Evolutionary conservation across 2,888 invertebrate species (phyloP).

Genomic region (Pseudococcus longispinus): DNA sequence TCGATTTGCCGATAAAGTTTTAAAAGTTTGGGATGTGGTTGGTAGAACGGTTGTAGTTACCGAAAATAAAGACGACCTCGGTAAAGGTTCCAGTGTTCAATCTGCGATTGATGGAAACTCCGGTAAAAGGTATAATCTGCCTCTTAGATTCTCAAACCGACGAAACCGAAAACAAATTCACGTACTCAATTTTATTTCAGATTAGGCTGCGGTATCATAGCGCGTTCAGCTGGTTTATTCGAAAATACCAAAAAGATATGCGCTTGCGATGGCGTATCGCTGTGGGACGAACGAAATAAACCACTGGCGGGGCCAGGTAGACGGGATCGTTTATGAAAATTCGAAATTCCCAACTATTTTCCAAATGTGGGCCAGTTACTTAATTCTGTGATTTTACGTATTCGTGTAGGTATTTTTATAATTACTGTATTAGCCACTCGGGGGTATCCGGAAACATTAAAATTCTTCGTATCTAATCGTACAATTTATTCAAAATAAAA

Average conservation of each 20-base stretch:
- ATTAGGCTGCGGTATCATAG: conserved; percentile 85
- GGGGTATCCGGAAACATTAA: background rate
- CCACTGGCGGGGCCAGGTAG: conserved; percentile 64
- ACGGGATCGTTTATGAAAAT: conserved; percentile 37
- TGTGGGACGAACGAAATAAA: conserved; percentile 84
- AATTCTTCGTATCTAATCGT: conserved; percentile 5
- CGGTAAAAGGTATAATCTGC: conserved; percentile 66
- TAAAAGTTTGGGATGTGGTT: conserved; percentile 77
- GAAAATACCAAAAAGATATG: conserved; percentile 87
- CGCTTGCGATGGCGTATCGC: conserved; percentile 85
- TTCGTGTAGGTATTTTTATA: background rate
- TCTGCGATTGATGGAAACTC: conserved; percentile 71
- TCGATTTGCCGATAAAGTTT: conserved; percentile 68
- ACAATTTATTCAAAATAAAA: background rate
- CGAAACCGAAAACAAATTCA: background rate
- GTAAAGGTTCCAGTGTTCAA: conserved; percentile 65
- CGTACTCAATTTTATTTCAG: conserved; percentile 63
- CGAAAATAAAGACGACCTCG: conserved; percentile 70
- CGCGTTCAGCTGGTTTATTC: conserved; percentile 84
- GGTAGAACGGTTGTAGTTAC: conserved; percentile 81
- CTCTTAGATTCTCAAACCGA: background rate
- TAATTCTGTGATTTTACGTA: background rate
- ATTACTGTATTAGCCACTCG: background rate
- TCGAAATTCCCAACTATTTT: background rate
- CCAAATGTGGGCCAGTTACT: background rate